A percentile compares a stretch with the other conserved stretches of the same genome.
Evolutionary conservation across 2,113 vertebrate genomes (phyloP).

Genomic region (Pandion haliaetus): DNA sequence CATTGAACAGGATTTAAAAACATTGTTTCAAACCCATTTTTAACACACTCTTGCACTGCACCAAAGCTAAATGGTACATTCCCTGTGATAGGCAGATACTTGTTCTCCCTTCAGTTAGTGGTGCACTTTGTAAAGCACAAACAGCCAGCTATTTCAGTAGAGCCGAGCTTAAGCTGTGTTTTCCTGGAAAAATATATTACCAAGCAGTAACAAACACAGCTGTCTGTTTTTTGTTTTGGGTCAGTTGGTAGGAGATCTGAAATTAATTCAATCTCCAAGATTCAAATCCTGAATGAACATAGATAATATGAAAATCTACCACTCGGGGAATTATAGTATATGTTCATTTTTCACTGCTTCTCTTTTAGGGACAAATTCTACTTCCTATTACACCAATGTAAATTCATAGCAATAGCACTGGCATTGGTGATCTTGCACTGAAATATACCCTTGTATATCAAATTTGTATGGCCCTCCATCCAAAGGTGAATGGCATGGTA

Average conservation of each 20-base stretch:
- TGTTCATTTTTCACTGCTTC: neutral
- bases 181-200: constrained; percentile 39
- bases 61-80: neutral
- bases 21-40: neutral
- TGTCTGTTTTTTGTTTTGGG: constrained; percentile 20
- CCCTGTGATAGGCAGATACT: neutral
- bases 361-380: neutral
- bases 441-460: neutral
- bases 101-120: neutral
- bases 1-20: neutral
- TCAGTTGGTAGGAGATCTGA: constrained; percentile 21
- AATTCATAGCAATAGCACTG: neutral
- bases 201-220: constrained; percentile 45
- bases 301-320: neutral
- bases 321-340: neutral
- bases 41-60: neutral
- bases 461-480: neutral
- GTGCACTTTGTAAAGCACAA: neutral
- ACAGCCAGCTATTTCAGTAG: neutral
- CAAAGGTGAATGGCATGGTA: neutral
- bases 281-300: neutral
- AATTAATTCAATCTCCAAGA: neutral
- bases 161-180: neutral
- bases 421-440: neutral
- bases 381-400: neutral